Conservation (phyloP, 2,888 invertebrate genomes). For the Dasysyrphus albostriatus region DNA sequence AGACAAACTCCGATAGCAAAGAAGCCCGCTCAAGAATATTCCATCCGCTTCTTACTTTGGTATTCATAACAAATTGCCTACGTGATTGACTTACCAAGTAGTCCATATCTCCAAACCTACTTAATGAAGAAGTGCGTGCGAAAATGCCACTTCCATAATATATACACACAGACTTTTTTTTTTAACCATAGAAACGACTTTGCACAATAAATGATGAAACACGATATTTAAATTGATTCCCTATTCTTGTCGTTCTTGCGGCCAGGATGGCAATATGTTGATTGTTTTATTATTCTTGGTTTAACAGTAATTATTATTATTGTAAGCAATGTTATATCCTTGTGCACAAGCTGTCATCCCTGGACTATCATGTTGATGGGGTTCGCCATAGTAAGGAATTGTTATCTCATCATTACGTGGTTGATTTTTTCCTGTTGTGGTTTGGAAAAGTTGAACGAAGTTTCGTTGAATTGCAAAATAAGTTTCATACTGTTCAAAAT, state of each 20-base stretch:
- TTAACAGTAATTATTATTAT: slow-evolving; percentile 32
- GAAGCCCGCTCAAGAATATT: slow-evolving; percentile 28
- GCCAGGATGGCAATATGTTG: not conserved
- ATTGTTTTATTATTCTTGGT: slow-evolving; percentile 16
- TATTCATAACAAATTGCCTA: slow-evolving; percentile 70
- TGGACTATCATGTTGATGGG: not conserved
- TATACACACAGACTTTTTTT: not conserved
- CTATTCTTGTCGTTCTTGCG: slow-evolving; percentile 27
- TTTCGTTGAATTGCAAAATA: slow-evolving; percentile 14
- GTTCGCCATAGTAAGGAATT: not conserved
- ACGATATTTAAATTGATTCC: slow-evolving; percentile 46
- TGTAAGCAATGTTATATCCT: slow-evolving; percentile 19
- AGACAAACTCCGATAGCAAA: slow-evolving; percentile 28
- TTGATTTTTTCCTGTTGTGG: slow-evolving; percentile 17
- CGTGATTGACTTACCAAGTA: slow-evolving; percentile 51
- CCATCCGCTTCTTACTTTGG: slow-evolving; percentile 48
- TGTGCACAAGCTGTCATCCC: slow-evolving; percentile 15
- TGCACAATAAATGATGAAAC: slow-evolving; percentile 20
- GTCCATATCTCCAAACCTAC: slow-evolving; percentile 37
- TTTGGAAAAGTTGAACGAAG: slow-evolving; percentile 7
- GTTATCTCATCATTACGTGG: slow-evolving; percentile 22
- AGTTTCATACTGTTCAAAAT: slow-evolving; percentile 22
- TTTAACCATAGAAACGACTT: not conserved
- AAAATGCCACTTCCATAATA: slow-evolving; percentile 41
- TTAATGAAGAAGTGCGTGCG: slow-evolving; percentile 48